phyloP scores from a whole-genome alignment of 2,888 invertebrate species.

The Pinctada fucata region DNA sequence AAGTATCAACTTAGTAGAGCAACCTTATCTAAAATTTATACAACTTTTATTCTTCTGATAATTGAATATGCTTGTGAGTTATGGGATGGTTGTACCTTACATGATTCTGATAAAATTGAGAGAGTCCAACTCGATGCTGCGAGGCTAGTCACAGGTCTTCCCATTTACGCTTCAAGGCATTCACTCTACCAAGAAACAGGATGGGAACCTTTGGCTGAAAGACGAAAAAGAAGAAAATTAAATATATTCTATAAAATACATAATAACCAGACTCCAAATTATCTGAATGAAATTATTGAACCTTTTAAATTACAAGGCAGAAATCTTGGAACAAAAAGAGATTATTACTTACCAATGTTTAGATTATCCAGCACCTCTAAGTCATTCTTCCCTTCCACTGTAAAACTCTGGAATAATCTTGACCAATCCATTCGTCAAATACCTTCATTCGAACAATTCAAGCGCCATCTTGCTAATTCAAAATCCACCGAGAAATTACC shows the following conservation, averaged over 20 bases:
- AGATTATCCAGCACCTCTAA: background rate
- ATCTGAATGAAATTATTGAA: background rate
- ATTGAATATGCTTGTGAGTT: conserved; percentile 6
- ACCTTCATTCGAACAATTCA: background rate
- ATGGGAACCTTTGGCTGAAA: background rate
- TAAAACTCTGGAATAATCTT: conserved; percentile 3
- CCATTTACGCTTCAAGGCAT: background rate
- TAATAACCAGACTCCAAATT: background rate
- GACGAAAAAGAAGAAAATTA: conserved; percentile 7
- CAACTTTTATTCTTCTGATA: background rate
- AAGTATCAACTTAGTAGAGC: conserved; percentile 16
- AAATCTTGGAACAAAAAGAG: background rate
- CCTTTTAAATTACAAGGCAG: background rate
- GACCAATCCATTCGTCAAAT: background rate
- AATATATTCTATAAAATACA: conserved; percentile 12
- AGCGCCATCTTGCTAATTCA: background rate
- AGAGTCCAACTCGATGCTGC: conserved; percentile 8
- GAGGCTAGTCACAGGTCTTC: background rate
- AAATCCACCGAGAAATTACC: background rate
- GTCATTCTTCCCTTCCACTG: background rate
- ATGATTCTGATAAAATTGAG: background rate
- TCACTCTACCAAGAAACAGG: conserved; percentile 1
- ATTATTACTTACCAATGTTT: background rate
- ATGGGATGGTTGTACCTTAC: background rate
- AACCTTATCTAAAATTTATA: conserved; percentile 16